Base-by-base conservation (phyloP, 2,888 invertebrate genomes). In the Eupithecia vulgata region DNA sequence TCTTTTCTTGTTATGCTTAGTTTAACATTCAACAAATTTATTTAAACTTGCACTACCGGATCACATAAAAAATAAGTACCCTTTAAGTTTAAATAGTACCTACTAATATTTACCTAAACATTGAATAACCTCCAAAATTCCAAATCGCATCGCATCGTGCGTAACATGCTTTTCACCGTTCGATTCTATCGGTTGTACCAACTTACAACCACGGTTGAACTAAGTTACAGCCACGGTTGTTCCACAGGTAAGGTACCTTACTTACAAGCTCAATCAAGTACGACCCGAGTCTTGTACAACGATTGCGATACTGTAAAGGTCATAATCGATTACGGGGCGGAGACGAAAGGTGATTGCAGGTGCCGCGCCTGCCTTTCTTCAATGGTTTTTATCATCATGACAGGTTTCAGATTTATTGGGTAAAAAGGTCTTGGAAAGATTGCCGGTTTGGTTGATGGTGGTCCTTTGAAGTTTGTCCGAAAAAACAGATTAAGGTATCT, bases 251-350 rank as follows among this genome's bases (percentile, higher is more conserved):
- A 75, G 70, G 30, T 30, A 30, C 30, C 30, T 30, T 30, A 30
- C 30, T 4, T 4, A 77, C 48, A 59, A 67, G 40, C 61, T 69
- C 65, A 40, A 65, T 73, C 74, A 71, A 72, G 59, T 62, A 40
- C 70, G 57, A 34, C 45, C 72, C 74, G 72, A 72, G 64, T 62
- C 61, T 72, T 79, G 77, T 74, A 79, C 77, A 79, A 79, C 73
- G 52, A 79, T 79, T 81, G 79, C 79, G 75, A 78, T 75, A 75
- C 52, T 65, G 40, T 25, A 79, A 81, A 81, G 79, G 79, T 78
- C 78, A 79, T 72, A 78, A 77, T 77, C 77, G 75, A 77, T 78
- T 76, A 74, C 70, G 71, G 77, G 75, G 76, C 73, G 75, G 76
- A 76, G 67, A 74, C 72, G 64, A 62, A 59, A 64, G 65, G 72